Percentiles rank a stretch among this genome's conserved stretches.
phyloP scores from a whole-genome alignment of 1,140 invertebrate species.

The Pachypsylla venusta region DNA sequence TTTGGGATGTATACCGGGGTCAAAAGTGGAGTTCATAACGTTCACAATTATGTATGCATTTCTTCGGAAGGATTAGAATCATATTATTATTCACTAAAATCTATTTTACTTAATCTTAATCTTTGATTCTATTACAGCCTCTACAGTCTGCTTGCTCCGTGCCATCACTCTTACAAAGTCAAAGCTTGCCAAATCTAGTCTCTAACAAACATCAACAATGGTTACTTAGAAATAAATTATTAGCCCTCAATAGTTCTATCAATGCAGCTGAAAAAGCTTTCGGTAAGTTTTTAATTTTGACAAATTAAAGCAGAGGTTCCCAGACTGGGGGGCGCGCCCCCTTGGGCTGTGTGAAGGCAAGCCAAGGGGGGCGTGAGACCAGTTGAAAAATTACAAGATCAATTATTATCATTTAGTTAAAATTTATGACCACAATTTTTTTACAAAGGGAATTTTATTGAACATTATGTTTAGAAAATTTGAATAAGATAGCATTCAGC shows the following conservation, averaged over 20 bases:
- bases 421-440: neutral
- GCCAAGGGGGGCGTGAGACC: too few relatives aligned
- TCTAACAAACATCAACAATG: neutral
- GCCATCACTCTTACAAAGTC: neutral
- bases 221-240: neutral
- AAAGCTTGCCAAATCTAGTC: neutral
- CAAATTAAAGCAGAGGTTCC: neutral
- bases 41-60: too few relatives aligned
- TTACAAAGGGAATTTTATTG: neutral
- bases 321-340: too few relatives aligned
- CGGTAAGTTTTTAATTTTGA: neutral
- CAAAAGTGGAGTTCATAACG: too few relatives aligned
- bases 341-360: too few relatives aligned
- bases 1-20: too few relatives aligned
- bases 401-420: neutral
- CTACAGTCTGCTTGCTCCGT: slow-evolving; percentile 17
- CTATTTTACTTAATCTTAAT: too few relatives aligned
- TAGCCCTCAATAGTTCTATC: neutral
- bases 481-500: too few relatives aligned
- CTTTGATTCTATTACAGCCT: too few relatives aligned
- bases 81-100: too few relatives aligned
- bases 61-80: too few relatives aligned
- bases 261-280: slow-evolving; percentile 4
- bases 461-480: neutral
- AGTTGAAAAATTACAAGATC: neutral